A percentile compares a stretch with the other conserved stretches of the same genome.
Conservation (phyloP, 1,140 invertebrate species). For the Centruroides vittatus region DNA sequence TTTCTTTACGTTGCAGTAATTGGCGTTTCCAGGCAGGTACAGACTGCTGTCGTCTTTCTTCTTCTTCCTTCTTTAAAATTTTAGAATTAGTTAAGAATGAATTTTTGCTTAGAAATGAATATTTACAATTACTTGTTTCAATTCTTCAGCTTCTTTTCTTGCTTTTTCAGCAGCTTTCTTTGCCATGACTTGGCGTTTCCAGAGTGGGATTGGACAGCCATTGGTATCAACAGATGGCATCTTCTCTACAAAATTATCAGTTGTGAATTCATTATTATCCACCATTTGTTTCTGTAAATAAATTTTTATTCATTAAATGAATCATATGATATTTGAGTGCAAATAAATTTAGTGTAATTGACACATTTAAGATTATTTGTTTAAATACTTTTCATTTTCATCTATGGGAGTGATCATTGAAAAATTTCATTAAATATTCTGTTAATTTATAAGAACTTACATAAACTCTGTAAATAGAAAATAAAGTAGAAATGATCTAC, state of each 20-base stretch:
- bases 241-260: constrained; percentile 75
- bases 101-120: neutral
- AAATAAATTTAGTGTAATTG: too few relatives aligned
- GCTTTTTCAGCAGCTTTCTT: constrained; percentile 83
- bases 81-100: neutral
- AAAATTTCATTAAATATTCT: too few relatives aligned
- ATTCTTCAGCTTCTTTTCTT: constrained; percentile 72
- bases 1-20: neutral
- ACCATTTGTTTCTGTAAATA: too few relatives aligned
- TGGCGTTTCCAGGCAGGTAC: neutral
- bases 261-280: constrained; percentile 45
- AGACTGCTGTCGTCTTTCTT: neutral
- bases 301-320: too few relatives aligned
- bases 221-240: constrained; percentile 73
- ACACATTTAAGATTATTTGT: too few relatives aligned
- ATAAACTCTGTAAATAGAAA: too few relatives aligned
- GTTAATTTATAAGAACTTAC: too few relatives aligned
- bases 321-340: too few relatives aligned
- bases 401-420: too few relatives aligned
- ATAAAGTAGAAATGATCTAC: too few relatives aligned
- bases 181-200: constrained; percentile 89
- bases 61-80: neutral
- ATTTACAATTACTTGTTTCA: constrained; percentile 33
- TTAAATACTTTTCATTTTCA: too few relatives aligned
- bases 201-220: constrained; percentile 74